phyloP scores from a whole-genome alignment of 64 coral and sea anemone species.

The Montipora efflorescens region DNA sequence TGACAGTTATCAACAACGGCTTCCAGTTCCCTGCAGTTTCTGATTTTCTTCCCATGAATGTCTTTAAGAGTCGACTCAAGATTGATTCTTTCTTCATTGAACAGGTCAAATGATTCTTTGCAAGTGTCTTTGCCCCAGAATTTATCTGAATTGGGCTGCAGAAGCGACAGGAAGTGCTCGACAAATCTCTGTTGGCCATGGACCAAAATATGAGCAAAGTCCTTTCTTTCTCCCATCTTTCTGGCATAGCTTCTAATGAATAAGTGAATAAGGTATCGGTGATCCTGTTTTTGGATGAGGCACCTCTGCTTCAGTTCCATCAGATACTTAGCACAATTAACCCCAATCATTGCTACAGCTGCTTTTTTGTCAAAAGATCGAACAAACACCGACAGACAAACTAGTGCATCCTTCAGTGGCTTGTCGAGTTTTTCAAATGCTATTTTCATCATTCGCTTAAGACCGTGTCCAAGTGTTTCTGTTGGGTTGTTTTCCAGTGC shows the following conservation, averaged over 20 bases:
- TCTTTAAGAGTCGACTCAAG: conserved; percentile 10
- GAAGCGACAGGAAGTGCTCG: conserved; percentile 32
- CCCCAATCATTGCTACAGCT: conserved; percentile 15
- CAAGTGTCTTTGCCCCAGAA: conserved; percentile 41
- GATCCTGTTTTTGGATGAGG: conserved; percentile 19
- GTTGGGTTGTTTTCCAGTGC: neutral
- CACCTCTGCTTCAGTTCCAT: conserved; percentile 43
- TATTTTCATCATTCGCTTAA: conserved; percentile 37
- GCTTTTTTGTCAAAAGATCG: conserved; percentile 42
- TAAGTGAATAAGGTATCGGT: conserved; percentile 51
- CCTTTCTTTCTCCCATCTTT: neutral
- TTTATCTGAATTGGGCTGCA: conserved; percentile 1
- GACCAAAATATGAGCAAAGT: neutral
- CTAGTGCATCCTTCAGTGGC: neutral
- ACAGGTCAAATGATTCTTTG: conserved; percentile 37
- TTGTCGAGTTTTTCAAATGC: conserved; percentile 54
- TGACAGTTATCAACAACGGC: neutral
- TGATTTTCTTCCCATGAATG: neutral
- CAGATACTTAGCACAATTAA: neutral
- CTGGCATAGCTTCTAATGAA: conserved; percentile 55
- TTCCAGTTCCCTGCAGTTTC: neutral
- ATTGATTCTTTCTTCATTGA: conserved; percentile 65
- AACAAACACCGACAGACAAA: conserved; percentile 56
- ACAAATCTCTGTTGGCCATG: conserved; percentile 32
- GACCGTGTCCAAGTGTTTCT: neutral